These are phyloP conservation scores for Plectropomus leopardus DNA, from an alignment of 2,113 vertebrate genomes.

Conservation along the genomic window DNA sequence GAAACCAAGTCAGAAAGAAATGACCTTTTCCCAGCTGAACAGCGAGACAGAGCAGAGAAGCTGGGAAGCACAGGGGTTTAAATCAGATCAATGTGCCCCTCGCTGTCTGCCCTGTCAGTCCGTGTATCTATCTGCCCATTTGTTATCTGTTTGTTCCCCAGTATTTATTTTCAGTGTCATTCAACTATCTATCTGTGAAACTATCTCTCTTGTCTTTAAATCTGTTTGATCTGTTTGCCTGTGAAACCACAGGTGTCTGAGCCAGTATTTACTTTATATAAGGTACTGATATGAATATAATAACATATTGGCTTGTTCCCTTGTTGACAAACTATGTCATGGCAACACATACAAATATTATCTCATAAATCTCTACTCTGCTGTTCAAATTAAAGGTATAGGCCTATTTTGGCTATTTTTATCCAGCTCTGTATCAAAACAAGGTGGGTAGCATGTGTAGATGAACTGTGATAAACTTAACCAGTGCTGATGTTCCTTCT, in stretches of 20 bases:
- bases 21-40: conserved; percentile 55
- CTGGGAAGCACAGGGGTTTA: conserved; percentile 53
- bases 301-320: too few relatives aligned
- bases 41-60: conserved; percentile 33
- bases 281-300: too few relatives aligned
- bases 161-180: conserved; percentile 26
- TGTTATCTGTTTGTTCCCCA: conserved; percentile 41
- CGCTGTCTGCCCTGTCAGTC: conserved; percentile 50
- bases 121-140: conserved; percentile 38
- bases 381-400: too few relatives aligned
- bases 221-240: conserved; percentile 12
- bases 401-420: too few relatives aligned
- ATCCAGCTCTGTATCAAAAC: too few relatives aligned
- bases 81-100: conserved; percentile 69
- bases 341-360: too few relatives aligned
- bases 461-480: too few relatives aligned
- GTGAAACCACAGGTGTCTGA: background rate
- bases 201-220: background rate
- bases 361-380: too few relatives aligned
- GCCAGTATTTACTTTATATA: background rate
- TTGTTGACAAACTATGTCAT: too few relatives aligned
- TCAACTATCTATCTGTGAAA: background rate
- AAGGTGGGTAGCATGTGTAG: too few relatives aligned
- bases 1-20: conserved; percentile 45
- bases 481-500: too few relatives aligned